Conservation (phyloP, 2,797 vertebrate genomes). For the Centropyge bicolor region DNA sequence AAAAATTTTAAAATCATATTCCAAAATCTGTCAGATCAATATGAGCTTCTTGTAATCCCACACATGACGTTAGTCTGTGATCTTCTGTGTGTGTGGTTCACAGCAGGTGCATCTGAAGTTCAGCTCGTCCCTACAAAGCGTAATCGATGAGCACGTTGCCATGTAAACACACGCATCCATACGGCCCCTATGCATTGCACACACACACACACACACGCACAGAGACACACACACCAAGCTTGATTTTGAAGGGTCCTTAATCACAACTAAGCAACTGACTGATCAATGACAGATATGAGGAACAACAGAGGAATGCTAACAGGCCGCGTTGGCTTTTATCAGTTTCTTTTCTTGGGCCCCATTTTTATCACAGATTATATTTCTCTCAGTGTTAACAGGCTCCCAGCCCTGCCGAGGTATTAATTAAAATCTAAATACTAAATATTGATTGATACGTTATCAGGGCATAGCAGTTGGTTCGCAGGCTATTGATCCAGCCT, state of each 20-base stretch:
- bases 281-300: constrained; percentile 96
- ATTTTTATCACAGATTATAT: constrained; percentile 97
- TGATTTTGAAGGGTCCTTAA: constrained; percentile 88
- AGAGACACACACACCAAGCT: constrained; percentile 44
- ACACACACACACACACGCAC: constrained; percentile 29
- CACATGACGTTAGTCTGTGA: constrained; percentile 23
- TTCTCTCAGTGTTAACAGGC: constrained; percentile 91
- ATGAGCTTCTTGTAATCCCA: constrained; percentile 21
- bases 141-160: constrained; percentile 66
- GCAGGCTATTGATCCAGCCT: constrained; percentile 94
- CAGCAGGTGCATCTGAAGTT: constrained; percentile 58
- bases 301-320: constrained; percentile 91
- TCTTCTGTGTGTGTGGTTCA: constrained; percentile 39
- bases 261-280: constrained; percentile 87
- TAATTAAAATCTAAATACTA: constrained; percentile 99
- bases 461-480: constrained; percentile 95
- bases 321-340: constrained; percentile 72
- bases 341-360: constrained; percentile 60
- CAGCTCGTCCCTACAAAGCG: constrained; percentile 52
- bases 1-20: constrained; percentile 4
- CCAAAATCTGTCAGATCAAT: neutral
- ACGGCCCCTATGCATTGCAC: constrained; percentile 44
- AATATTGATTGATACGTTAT: constrained; percentile 99
- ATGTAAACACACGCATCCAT: constrained; percentile 66
- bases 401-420: constrained; percentile 89